These are phyloP conservation scores for Megastigmus dorsalis DNA, from an alignment of 2,888 invertebrate species.

Conservation along the genomic window DNA sequence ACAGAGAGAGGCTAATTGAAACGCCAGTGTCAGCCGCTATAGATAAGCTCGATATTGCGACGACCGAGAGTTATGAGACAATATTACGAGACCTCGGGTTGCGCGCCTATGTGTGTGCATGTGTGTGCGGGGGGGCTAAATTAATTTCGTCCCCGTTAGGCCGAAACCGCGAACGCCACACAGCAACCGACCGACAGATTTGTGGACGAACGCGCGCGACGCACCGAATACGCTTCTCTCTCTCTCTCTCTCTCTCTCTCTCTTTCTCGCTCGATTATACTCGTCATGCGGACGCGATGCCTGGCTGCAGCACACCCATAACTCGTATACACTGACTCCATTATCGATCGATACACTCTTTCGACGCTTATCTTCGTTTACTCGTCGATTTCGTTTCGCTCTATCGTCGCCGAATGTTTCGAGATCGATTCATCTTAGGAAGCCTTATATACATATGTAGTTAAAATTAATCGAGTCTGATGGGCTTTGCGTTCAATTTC, in stretches of 20 bases:
- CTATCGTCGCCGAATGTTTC: too few relatives aligned
- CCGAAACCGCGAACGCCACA: too few relatives aligned
- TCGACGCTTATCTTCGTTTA: slow-evolving; percentile 25
- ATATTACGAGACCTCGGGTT: slow-evolving; percentile 70
- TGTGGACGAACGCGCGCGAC: not conserved
- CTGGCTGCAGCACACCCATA: too few relatives aligned
- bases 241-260: slow-evolving; percentile 10
- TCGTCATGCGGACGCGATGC: not conserved
- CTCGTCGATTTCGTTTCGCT: too few relatives aligned
- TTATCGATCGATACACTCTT: slow-evolving; percentile 44
- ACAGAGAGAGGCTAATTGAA: slow-evolving; percentile 74
- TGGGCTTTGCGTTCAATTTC: too few relatives aligned
- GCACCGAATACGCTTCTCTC: not conserved
- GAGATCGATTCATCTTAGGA: too few relatives aligned
- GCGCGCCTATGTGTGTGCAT: too few relatives aligned
- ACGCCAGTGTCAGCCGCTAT: slow-evolving; percentile 68
- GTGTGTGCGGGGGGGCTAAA: too few relatives aligned
- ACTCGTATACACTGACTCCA: too few relatives aligned
- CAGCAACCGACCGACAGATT: too few relatives aligned
- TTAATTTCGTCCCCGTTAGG: slow-evolving; percentile 68
- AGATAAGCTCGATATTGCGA: slow-evolving; percentile 72
- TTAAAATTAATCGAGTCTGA: too few relatives aligned
- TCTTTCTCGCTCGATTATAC: not conserved
- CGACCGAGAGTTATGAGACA: slow-evolving; percentile 73
- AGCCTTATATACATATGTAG: too few relatives aligned